Conservation (phyloP, 1,140 invertebrate genomes). For the Anoplolepis gracilipes region DNA sequence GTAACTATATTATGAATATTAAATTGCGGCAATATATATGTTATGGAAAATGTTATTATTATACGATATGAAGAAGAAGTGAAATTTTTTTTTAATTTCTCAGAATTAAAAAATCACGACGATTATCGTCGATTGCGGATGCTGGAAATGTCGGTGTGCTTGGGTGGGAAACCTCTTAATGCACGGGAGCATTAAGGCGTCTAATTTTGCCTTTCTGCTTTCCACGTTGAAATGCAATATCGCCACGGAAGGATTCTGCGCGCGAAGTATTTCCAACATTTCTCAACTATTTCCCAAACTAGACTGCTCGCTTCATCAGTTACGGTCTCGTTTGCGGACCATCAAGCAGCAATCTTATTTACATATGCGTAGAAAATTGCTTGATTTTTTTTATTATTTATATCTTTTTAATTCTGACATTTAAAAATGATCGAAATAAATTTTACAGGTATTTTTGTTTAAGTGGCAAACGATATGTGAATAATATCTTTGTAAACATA, state of each 20-base stretch:
- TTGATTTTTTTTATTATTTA: neutral
- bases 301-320: slow-evolving; percentile 40
- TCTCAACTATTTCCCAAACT: slow-evolving; percentile 78
- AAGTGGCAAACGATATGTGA: neutral
- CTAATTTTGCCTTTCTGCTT: slow-evolving; percentile 76
- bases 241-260: slow-evolving; percentile 69
- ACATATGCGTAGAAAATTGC: neutral
- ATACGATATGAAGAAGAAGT: neutral
- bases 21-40: neutral
- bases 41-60: neutral
- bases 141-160: slow-evolving; percentile 52
- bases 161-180: slow-evolving; percentile 56
- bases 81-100: neutral
- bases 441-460: neutral
- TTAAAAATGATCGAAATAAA: neutral
- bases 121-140: slow-evolving; percentile 68
- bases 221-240: slow-evolving; percentile 78
- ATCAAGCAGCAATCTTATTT: slow-evolving; percentile 26
- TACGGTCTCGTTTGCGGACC: slow-evolving; percentile 17
- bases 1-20: neutral
- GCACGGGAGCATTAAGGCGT: slow-evolving; percentile 56
- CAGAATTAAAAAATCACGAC: slow-evolving; percentile 41
- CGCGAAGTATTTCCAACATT: slow-evolving; percentile 79
- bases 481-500: neutral
- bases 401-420: neutral